phyloP scores from a whole-genome alignment of 1,140 invertebrate genomes.

The Phocides pigmalion region DNA sequence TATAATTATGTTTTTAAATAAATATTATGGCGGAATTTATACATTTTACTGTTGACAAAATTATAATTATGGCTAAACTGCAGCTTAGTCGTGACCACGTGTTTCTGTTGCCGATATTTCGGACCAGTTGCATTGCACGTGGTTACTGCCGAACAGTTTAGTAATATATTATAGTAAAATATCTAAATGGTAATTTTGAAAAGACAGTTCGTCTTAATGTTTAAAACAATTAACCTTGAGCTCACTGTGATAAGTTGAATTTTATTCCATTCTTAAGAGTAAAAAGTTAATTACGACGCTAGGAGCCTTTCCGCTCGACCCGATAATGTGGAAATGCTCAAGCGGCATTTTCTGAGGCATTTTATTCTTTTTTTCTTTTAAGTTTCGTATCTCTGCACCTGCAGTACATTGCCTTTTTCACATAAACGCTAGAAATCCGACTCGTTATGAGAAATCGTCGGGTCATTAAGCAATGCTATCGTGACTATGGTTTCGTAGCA shows the following conservation, averaged over 20 bases:
- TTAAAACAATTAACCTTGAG: not conserved
- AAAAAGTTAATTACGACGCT: conserved; percentile 50
- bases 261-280: conserved; percentile 35
- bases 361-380: conserved; percentile 45
- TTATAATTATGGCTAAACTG: too few relatives aligned
- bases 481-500: conserved; percentile 13
- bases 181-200: not conserved
- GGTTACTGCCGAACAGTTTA: too few relatives aligned
- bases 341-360: conserved; percentile 48
- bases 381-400: conserved; percentile 40
- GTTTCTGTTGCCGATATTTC: too few relatives aligned
- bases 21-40: too few relatives aligned
- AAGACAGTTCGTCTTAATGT: not conserved
- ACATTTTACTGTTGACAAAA: too few relatives aligned
- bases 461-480: conserved; percentile 27
- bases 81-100: too few relatives aligned
- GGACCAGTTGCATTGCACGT: too few relatives aligned
- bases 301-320: conserved; percentile 42
- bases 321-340: conserved; percentile 55
- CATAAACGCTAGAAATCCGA: conserved; percentile 29
- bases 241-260: conserved; percentile 6
- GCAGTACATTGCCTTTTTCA: conserved; percentile 38
- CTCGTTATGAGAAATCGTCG: conserved; percentile 34
- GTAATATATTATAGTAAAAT: too few relatives aligned
- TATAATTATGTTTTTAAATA: too few relatives aligned